Evolutionary conservation across 2,113 vertebrate species (phyloP).

Genomic region (Petroica traversi): DNA sequence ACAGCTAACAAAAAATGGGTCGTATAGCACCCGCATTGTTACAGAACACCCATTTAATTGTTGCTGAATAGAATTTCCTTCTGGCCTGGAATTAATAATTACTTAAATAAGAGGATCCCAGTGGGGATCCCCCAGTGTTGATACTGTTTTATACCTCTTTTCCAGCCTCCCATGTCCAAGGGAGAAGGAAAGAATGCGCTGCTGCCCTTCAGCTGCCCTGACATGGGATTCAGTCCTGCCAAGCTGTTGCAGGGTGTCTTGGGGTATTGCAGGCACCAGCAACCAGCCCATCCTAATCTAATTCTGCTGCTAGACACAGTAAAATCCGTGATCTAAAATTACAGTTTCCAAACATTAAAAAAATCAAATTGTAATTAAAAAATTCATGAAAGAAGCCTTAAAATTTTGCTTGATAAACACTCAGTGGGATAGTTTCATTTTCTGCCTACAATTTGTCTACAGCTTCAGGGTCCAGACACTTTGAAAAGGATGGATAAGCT

Average conservation of each 20-base stretch:
- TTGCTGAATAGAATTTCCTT: neutral
- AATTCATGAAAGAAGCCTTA: neutral
- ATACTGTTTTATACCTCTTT: neutral
- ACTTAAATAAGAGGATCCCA: neutral
- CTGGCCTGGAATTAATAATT: neutral
- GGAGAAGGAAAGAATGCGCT: neutral
- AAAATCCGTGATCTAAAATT: neutral
- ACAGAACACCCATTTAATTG: neutral
- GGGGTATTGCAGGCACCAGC: neutral
- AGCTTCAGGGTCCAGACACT: neutral
- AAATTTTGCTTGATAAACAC: neutral
- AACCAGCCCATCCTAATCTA: neutral
- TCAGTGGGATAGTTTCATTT: neutral
- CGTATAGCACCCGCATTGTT: neutral
- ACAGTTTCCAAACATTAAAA: neutral
- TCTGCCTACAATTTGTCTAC: neutral
- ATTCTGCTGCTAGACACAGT: neutral
- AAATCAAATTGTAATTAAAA: neutral
- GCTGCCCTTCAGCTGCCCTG: neutral
- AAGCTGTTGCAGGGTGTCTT: neutral
- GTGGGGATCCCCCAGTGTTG: neutral
- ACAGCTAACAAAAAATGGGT: neutral
- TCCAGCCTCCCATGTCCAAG: neutral
- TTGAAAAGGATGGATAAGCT: neutral
- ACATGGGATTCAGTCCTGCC: neutral